Base-by-base conservation (phyloP, 53 echinoderm and acorn worm species). In the Astropecten irregularis region DNA sequence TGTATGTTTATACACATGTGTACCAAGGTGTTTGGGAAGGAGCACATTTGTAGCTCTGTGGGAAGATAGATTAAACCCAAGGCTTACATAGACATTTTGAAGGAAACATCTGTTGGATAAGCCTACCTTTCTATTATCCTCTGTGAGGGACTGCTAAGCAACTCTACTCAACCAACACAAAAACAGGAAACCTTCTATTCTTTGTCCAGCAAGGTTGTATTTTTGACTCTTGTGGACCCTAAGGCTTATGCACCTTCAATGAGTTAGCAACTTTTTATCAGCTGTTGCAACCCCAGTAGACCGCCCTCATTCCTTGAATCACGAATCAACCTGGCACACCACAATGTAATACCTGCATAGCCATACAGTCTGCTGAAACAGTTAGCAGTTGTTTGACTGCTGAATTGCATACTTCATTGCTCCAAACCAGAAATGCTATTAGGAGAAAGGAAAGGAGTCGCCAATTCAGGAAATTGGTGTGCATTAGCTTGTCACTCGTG, bases 401-500 rank as follows among this genome's bases (percentile, higher is more conserved):
- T 58, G 56, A 57, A 76, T 76, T 76, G 76, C 76, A 76, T 76
- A 76, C 76, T 76, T 76, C 76, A 76, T 49, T 76, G 76, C 76
- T 76, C 37, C 37, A 76, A 76, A 76, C 76, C 76, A 76, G 76
- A 76, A 76, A 76, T 76, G 76, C 76, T 76, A 76, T 76, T 76
- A 76, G 39, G 76, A 15, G 76, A 55, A 40, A 76, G 76, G 76
- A 76, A 76, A 76, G 76, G 76, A 76, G 76, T 76, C 76, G 76
- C 76, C 76, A 76, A 76, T 76, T 76, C 76, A 76, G 76, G 76
- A 76, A 76, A 76, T 76, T 76, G 76, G 76, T 26, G 42, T 40
- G 76, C 76, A 76, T 76, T 76, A 76, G 76, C 76, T 76, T 76
- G 76, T 76, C 76, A 76, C 76, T 76, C 76, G 76, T 76, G 76